phyloP scores from a whole-genome alignment of 2,113 vertebrate species.

The Anguilla rostrata region DNA sequence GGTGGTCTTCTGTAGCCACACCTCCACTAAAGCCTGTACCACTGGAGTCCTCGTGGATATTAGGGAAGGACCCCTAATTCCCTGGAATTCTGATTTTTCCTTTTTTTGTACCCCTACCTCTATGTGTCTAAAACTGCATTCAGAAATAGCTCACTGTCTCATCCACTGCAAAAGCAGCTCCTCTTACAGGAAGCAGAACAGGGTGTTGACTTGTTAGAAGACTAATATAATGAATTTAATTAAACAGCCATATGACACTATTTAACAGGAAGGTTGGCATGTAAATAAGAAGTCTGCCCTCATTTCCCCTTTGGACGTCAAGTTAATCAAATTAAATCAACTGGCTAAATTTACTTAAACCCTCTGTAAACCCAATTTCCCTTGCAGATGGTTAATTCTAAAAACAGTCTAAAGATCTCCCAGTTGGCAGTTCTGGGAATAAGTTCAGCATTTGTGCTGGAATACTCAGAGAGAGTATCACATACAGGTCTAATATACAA shows the following conservation, averaged over 20 bases:
- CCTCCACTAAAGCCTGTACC: conserved; percentile 72
- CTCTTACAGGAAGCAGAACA: neutral
- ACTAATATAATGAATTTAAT: too few relatives aligned
- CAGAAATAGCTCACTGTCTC: conserved; percentile 52
- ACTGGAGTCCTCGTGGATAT: conserved; percentile 73
- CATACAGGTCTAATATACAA: too few relatives aligned
- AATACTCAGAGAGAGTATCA: too few relatives aligned
- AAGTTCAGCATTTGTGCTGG: neutral
- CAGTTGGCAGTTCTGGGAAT: neutral
- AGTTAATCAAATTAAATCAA: neutral
- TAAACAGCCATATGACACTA: neutral
- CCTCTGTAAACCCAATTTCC: neutral
- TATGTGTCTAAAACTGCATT: conserved; percentile 38
- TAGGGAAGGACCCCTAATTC: conserved; percentile 4
- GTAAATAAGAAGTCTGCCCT: neutral
- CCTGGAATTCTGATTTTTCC: conserved; percentile 49
- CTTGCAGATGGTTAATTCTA: neutral
- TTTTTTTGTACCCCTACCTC: neutral
- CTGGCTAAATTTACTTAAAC: neutral
- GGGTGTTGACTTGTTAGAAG: neutral
- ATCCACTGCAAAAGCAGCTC: too few relatives aligned
- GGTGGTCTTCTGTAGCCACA: conserved; percentile 76
- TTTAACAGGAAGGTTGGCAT: neutral
- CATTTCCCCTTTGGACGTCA: neutral
- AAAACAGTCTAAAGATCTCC: neutral